Evolutionary conservation across 1,140 invertebrate species (phyloP), one percentile per base, ranked within the genome.

Genomic region (Bombus picipes): DNA sequence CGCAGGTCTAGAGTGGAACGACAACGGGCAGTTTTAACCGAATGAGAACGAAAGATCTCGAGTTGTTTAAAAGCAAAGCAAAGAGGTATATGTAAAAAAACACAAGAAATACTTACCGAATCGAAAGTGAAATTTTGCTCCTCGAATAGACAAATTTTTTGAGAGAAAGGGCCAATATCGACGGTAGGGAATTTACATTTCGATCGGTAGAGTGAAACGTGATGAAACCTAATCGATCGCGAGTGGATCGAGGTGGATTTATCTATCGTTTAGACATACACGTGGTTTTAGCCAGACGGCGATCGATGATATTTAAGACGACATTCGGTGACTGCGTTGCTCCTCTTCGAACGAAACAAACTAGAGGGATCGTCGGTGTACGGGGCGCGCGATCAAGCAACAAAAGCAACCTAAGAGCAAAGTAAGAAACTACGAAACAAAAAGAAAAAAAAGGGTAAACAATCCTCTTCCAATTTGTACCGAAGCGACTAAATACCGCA

Each of bases 401-500:
- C 28, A 15, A 25, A 62, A 32, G 25, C 34, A 18, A 57, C 22
- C 32, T 37, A 22, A 57, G 41, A 66, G 32, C 22, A 66, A 28
- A 74, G 59, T 41, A n/a, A 76, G 32, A 66, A 57, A 59, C 32
- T 37, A 71, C 37, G 28, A 75, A 80, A 37, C 1, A 9, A 59
- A 41, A 53, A 18, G 6, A 34, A 66, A 18, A 10, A 5, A 79
- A 66, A 47, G 32, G 39, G 37, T 39, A 39, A 68, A 62, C 10
- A 62, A n/a, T 88, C 81, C 70, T 85, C 66, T 79, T 88, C 65
- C 87, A 85, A 79, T 82, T 81, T 73, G 78, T 72, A 68, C 34
- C 82, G 74, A 78, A 37, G 22, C 65, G 72, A 68, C 37, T 53
- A 41, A 65, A 73, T 65, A 74, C 57, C 75, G 83, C 68, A 66